Conservation (phyloP, 2,113 vertebrate genomes). For the Bettongia penicillata region DNA sequence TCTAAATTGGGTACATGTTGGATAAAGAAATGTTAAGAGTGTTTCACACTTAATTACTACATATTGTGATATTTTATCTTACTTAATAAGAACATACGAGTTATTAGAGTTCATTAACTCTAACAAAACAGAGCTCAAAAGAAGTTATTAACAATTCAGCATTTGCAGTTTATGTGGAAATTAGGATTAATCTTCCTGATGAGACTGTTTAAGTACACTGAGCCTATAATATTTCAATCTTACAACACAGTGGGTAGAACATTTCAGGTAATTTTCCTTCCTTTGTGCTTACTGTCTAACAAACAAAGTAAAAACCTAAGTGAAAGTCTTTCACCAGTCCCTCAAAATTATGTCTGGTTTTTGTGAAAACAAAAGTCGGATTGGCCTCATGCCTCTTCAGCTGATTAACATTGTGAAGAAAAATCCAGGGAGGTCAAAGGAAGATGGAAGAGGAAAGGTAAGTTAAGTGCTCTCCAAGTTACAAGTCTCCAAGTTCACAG, state of each 20-base stretch:
- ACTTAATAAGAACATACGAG: not conserved
- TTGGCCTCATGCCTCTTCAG: not conserved
- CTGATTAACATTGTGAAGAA: not conserved
- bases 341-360: too few relatives aligned
- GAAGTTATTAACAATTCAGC: not conserved
- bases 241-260: not conserved
- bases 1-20: not conserved
- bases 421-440: not conserved
- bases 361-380: not conserved
- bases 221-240: not conserved
- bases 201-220: conserved; percentile 1
- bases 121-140: not conserved
- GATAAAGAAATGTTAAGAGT: not conserved
- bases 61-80: not conserved
- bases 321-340: not conserved
- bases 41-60: not conserved
- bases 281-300: not conserved
- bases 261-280: not conserved
- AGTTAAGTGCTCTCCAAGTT: not conserved
- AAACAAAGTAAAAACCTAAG: not conserved
- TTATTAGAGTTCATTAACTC: not conserved
- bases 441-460: not conserved
- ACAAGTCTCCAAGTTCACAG: not conserved
- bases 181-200: not conserved
- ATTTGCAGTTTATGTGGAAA: not conserved